Evolutionary conservation across 2,113 vertebrate genomes (phyloP).

Genomic region (Cinclus mexicanus): DNA sequence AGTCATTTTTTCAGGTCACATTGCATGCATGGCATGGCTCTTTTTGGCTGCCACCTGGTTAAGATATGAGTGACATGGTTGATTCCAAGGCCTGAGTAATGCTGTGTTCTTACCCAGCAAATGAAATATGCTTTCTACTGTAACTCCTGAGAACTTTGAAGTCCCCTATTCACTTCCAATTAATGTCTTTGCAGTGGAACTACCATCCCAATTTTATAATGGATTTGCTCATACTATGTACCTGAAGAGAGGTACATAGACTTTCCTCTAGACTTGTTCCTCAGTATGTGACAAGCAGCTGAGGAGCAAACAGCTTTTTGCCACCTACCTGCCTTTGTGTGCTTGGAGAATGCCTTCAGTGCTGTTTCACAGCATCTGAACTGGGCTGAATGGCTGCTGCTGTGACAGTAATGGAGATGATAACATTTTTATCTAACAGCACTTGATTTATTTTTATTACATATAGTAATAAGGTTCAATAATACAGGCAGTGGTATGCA

Average conservation of each 20-base stretch:
- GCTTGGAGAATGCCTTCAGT: neutral
- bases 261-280: neutral
- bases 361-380: neutral
- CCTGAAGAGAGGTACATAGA: neutral
- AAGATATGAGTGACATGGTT: fast-evolving
- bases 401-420: neutral
- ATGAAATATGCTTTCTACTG: neutral
- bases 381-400: neutral
- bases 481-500: neutral
- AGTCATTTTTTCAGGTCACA: neutral
- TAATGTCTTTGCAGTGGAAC: neutral
- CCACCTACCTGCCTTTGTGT: neutral
- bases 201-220: neutral
- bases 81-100: neutral
- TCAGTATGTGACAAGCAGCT: neutral
- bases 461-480: neutral
- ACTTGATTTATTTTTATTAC: neutral
- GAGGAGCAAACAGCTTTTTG: neutral
- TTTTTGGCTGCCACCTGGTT: neutral
- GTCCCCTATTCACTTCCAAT: neutral
- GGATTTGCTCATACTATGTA: neutral
- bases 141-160: neutral
- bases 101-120: neutral
- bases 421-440: neutral
- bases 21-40: neutral